A percentile compares a stretch with the other conserved stretches of the same genome.
phyloP scores from a whole-genome alignment of 1,140 invertebrate genomes.

The Calliphora vicina region DNA sequence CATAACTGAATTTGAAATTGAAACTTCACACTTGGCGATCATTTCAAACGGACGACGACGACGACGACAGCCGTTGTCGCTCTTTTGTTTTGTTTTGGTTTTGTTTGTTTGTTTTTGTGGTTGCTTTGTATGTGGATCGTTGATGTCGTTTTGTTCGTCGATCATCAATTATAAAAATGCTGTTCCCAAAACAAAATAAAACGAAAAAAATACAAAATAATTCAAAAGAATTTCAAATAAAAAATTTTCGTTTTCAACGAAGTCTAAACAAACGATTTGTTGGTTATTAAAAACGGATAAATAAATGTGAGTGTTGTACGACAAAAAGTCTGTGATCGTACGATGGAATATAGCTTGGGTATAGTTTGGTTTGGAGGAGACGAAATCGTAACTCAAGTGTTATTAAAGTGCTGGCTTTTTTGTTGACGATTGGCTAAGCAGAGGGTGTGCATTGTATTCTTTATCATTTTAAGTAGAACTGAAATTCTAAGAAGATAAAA shows the following conservation, averaged over 20 bases:
- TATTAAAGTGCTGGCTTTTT: neutral
- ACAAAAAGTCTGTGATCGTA: neutral
- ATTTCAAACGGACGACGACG: neutral
- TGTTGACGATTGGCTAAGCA: neutral
- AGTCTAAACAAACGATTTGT: constrained; percentile 4
- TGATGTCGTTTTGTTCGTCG: neutral
- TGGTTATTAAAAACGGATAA: neutral
- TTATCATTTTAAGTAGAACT: neutral
- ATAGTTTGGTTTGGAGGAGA: neutral
- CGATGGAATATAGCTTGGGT: neutral
- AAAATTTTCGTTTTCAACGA: neutral
- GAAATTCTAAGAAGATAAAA: constrained; percentile 21
- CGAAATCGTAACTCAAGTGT: neutral
- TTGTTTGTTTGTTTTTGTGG: neutral
- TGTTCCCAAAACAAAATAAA: neutral
- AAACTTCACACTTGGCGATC: neutral
- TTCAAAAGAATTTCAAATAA: neutral
- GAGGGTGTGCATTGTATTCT: neutral
- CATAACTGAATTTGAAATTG: constrained; percentile 22
- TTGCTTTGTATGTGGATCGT: neutral
- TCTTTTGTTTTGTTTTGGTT: neutral
- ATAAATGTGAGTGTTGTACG: neutral
- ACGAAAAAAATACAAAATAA: neutral
- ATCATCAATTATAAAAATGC: constrained; percentile 4
- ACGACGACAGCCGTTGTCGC: neutral